Conservation (phyloP, 2,797 vertebrate species). For the Sebastes elongatus region DNA sequence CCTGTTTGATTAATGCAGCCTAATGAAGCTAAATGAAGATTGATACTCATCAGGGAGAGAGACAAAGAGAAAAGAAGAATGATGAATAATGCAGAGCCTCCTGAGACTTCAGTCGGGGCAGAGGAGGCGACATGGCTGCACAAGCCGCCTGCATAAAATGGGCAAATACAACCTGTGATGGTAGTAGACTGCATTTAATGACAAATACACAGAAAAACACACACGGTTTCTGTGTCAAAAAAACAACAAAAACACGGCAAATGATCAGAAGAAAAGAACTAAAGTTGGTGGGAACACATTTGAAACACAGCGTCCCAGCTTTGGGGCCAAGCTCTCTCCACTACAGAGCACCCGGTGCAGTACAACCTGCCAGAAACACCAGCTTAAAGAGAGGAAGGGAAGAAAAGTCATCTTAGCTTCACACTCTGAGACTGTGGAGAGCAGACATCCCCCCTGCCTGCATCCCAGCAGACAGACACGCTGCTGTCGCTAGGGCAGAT, state of each 20-base stretch:
- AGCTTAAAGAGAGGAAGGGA: neutral
- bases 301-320: neutral
- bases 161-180: conserved; percentile 43
- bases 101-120: conserved; percentile 5
- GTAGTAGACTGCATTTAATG: conserved; percentile 41
- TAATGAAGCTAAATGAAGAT: conserved; percentile 69
- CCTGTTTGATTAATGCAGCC: conserved; percentile 62
- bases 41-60: conserved; percentile 54
- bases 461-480: too few relatives aligned
- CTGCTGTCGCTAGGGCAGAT: too few relatives aligned
- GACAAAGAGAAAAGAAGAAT: conserved; percentile 12
- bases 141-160: conserved; percentile 12
- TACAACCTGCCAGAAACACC: neutral
- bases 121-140: conserved; percentile 20
- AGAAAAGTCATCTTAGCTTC: neutral
- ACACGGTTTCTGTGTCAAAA: neutral
- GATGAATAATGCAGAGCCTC: conserved; percentile 22
- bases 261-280: neutral
- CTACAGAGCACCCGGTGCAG: neutral
- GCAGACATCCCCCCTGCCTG: too few relatives aligned
- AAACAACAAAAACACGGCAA: neutral
- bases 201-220: neutral
- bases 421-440: too few relatives aligned
- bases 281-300: neutral
- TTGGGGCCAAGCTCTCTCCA: neutral